phyloP scores from a whole-genome alignment of 1,140 invertebrate species.

The Uloborus diversus region DNA sequence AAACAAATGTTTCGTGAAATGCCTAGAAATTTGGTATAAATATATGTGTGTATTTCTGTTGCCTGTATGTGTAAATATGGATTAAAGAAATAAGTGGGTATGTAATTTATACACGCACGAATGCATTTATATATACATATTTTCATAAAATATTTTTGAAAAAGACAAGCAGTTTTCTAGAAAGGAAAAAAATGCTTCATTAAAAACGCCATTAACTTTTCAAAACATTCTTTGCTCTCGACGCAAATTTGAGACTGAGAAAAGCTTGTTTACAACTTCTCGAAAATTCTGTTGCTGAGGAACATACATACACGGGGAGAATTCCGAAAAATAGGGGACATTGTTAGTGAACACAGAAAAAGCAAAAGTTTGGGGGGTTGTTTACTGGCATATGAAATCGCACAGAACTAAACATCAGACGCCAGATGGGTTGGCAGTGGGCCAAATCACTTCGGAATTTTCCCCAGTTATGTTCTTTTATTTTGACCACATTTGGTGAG shows the following conservation, averaged over 20 bases:
- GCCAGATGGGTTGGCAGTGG: slow-evolving; percentile 31
- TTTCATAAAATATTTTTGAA: too few relatives aligned
- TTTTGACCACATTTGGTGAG: slow-evolving; percentile 16
- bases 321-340: too few relatives aligned
- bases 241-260: not conserved
- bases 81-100: too few relatives aligned
- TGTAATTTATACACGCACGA: too few relatives aligned
- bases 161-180: too few relatives aligned
- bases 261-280: slow-evolving; percentile 38
- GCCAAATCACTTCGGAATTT: slow-evolving; percentile 1
- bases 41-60: too few relatives aligned
- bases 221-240: slow-evolving; percentile 13
- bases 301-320: not conserved
- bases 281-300: too few relatives aligned
- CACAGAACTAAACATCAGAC: not conserved
- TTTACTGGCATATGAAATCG: slow-evolving; percentile 29
- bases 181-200: slow-evolving; percentile 17
- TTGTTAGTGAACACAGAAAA: not conserved
- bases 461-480: too few relatives aligned
- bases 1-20: too few relatives aligned
- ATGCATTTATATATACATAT: too few relatives aligned
- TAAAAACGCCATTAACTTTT: slow-evolving; percentile 37
- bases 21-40: too few relatives aligned
- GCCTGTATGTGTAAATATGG: too few relatives aligned
- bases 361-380: slow-evolving; percentile 3